These are phyloP conservation scores for Rallus crepitans DNA, from an alignment of 2,797 vertebrate species.

Conservation along the genomic window DNA sequence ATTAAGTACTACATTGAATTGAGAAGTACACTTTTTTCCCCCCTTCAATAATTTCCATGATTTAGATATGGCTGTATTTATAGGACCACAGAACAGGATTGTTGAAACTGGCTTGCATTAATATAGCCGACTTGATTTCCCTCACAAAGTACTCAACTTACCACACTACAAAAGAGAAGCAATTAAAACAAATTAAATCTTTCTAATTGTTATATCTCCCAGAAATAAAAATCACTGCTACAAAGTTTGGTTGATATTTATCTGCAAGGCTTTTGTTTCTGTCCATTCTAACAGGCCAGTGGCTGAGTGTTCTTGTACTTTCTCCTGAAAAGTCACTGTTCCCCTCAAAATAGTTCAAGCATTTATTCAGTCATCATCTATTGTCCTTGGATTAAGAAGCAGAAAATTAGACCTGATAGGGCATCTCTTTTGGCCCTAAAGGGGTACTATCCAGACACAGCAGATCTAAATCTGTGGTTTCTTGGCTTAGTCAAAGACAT, in stretches of 20 bases:
- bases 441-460: neutral
- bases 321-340: neutral
- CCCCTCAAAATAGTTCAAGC: neutral
- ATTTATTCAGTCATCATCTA: neutral
- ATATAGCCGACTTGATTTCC: neutral
- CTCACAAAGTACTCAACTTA: neutral
- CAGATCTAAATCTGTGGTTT: neutral
- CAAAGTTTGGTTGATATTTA: neutral
- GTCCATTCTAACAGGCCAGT: neutral
- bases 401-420: neutral
- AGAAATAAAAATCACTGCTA: neutral
- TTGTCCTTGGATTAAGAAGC: neutral
- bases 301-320: neutral
- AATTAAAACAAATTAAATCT: neutral
- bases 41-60: neutral
- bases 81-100: fast-evolving
- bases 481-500: neutral
- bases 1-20: neutral
- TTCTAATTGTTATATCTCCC: neutral
- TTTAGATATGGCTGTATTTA: neutral
- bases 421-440: neutral
- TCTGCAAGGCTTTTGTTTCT: neutral
- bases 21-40: neutral
- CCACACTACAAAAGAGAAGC: neutral
- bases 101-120: neutral